These are phyloP conservation scores for Rostratula benghalensis DNA, from an alignment of 2,113 vertebrate species.

Conservation along the genomic window DNA sequence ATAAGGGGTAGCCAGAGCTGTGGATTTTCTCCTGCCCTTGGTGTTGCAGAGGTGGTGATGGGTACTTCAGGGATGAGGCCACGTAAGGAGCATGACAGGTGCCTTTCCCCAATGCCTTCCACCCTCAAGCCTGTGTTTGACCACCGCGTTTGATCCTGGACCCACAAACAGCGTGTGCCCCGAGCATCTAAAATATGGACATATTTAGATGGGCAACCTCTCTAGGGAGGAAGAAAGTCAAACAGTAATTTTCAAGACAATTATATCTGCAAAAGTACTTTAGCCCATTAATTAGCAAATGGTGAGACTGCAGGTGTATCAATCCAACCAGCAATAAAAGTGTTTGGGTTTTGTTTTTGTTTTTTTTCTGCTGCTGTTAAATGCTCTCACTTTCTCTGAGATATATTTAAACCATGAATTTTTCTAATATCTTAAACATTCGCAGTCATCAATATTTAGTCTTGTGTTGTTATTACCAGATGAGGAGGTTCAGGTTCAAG, in stretches of 20 bases:
- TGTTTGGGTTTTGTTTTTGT: too few species aligned
- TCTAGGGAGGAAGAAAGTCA: not conserved
- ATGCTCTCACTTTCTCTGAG: not conserved
- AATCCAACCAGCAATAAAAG: not conserved
- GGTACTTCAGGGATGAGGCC: not conserved
- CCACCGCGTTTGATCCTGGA: not conserved
- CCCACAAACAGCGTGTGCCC: not conserved
- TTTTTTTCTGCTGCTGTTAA: not conserved
- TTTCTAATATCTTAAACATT: not conserved
- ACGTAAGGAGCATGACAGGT: not conserved
- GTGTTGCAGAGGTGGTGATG: not conserved
- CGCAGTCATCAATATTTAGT: not conserved
- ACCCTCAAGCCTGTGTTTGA: not conserved
- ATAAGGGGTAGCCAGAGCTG: not conserved
- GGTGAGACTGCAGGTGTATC: not conserved
- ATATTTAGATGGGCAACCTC: not conserved
- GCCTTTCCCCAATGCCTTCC: not conserved
- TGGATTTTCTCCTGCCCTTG: not conserved
- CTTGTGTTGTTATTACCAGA: not conserved
- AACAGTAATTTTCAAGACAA: not conserved
- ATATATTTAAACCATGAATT: not conserved
- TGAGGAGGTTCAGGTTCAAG: not conserved
- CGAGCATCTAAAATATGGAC: not conserved
- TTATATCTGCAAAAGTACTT: not conserved
- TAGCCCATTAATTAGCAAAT: not conserved